These are phyloP conservation scores for Styela plicata DNA, from an alignment of 23 tunicate species.

Conservation along the genomic window DNA sequence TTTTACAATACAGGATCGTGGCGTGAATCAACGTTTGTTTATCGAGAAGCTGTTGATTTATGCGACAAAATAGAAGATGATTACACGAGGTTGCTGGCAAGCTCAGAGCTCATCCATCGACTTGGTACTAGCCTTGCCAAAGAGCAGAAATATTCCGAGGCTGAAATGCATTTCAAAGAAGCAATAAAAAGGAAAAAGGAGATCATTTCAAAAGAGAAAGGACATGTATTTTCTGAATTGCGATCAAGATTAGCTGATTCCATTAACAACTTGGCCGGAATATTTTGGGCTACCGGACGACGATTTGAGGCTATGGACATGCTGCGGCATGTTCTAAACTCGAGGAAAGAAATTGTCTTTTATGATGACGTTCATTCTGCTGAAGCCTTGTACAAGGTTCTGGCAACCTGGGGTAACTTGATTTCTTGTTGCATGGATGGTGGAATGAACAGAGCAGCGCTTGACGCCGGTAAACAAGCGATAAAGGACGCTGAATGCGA, in stretches of 20 bases:
- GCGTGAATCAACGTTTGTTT: slow-evolving; percentile 7
- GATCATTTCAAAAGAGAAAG: neutral
- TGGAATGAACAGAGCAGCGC: slow-evolving; percentile 7
- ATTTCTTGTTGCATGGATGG: slow-evolving; percentile 17
- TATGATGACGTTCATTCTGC: slow-evolving; percentile 1
- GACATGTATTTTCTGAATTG: neutral
- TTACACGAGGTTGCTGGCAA: neutral
- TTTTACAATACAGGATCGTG: neutral
- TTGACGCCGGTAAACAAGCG: slow-evolving; percentile 6
- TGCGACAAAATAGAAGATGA: neutral
- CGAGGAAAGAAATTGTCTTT: slow-evolving; percentile 22
- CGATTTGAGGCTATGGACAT: neutral
- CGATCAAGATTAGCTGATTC: slow-evolving; percentile 16
- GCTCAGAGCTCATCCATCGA: slow-evolving; percentile 1
- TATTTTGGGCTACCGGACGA: slow-evolving; percentile 14
- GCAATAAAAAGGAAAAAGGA: neutral
- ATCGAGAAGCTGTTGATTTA: slow-evolving; percentile 20
- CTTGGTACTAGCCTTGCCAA: slow-evolving; percentile 13
- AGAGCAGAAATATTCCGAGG: neutral
- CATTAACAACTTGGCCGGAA: neutral
- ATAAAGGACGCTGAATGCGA: neutral
- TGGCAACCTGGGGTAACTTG: slow-evolving; percentile 14
- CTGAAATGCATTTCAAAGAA: slow-evolving; percentile 8
- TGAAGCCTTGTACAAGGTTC: slow-evolving; percentile 1
- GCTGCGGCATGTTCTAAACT: slow-evolving; percentile 2